Conservation (phyloP, 2,797 vertebrate species). For the Carapus acus region DNA sequence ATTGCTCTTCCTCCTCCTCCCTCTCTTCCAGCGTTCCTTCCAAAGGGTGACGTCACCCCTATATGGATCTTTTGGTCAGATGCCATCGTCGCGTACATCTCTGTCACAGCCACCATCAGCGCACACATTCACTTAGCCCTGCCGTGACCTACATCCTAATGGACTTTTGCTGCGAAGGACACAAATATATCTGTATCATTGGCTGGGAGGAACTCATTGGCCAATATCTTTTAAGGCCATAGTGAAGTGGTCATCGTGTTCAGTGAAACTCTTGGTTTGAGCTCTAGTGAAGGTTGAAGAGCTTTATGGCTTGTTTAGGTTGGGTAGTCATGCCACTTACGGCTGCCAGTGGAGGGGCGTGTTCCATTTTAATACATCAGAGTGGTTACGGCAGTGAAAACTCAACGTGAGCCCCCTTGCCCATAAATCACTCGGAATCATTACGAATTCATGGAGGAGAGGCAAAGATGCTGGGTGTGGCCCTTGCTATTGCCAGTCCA, state of each 20-base stretch:
- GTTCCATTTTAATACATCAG: slow-evolving; percentile 64
- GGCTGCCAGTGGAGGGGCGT: slow-evolving; percentile 16
- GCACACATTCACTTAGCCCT: slow-evolving; percentile 56
- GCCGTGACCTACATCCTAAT: slow-evolving; percentile 62
- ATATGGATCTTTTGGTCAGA: slow-evolving; percentile 68
- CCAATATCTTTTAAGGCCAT: neutral
- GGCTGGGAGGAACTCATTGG: slow-evolving; percentile 39
- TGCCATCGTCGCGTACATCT: slow-evolving; percentile 60
- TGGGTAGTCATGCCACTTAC: slow-evolving; percentile 34
- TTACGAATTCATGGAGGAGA: slow-evolving; percentile 54
- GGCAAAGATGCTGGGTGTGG: slow-evolving; percentile 20
- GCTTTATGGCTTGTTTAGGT: slow-evolving; percentile 46
- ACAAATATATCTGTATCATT: slow-evolving; percentile 59
- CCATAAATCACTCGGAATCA: slow-evolving; percentile 63
- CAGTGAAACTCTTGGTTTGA: slow-evolving; percentile 13
- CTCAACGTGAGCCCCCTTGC: slow-evolving; percentile 37
- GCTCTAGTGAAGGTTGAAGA: slow-evolving; percentile 17
- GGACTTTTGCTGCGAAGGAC: slow-evolving; percentile 61
- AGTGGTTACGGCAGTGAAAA: slow-evolving; percentile 55
- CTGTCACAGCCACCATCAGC: slow-evolving; percentile 62
- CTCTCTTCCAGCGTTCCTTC: slow-evolving; percentile 17
- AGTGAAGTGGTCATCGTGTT: slow-evolving; percentile 18
- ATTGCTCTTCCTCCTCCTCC: slow-evolving; percentile 29
- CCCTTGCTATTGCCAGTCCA: slow-evolving; percentile 31
- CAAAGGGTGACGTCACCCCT: slow-evolving; percentile 70